Conservation (phyloP, 2,797 vertebrate species). For the Babyrousa celebensis region DNA sequence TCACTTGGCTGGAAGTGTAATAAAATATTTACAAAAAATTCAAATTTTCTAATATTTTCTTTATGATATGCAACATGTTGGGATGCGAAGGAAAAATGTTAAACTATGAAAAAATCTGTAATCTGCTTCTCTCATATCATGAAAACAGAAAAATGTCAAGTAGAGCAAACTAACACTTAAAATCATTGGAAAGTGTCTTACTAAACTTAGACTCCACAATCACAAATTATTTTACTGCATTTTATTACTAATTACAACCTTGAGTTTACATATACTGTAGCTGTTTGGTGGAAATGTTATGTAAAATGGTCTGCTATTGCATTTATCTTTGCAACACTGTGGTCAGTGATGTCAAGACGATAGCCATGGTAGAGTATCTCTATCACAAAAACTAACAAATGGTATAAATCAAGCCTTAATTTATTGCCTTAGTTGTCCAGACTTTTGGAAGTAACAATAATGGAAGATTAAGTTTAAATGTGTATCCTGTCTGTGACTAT, state of each 20-base stretch:
- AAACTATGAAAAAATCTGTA: neutral
- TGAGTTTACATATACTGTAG: neutral
- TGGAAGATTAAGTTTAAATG: neutral
- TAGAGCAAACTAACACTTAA: neutral
- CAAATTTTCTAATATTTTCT: constrained; percentile 10
- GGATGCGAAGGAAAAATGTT: neutral
- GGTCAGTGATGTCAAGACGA: neutral
- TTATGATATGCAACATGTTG: neutral
- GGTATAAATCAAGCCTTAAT: neutral
- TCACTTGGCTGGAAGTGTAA: neutral
- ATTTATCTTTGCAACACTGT: neutral
- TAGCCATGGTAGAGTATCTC: neutral
- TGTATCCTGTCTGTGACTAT: neutral
- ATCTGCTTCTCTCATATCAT: neutral
- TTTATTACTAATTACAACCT: neutral
- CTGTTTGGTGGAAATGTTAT: neutral
- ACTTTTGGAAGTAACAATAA: neutral
- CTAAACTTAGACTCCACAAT: neutral
- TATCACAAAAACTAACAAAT: neutral
- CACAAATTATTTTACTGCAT: neutral
- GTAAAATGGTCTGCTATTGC: neutral
- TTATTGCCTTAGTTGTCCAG: neutral
- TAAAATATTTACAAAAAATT: neutral
- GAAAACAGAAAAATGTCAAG: neutral
- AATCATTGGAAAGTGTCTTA: neutral